phyloP scores from a whole-genome alignment of 2,888 invertebrate genomes.

The Metellina segmentata region DNA sequence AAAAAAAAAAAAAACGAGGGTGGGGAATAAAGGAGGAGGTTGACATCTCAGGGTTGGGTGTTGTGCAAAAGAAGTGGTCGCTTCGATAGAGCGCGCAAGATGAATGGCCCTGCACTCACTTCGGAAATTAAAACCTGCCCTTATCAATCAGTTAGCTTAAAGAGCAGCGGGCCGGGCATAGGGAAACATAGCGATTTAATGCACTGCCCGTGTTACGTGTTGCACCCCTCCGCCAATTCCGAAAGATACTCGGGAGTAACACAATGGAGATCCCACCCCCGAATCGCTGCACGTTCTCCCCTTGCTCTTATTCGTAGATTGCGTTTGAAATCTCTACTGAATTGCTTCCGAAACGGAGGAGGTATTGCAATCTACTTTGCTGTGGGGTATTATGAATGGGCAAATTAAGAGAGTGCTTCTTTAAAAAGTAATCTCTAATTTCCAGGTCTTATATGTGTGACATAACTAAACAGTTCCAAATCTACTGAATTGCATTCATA shows the following conservation, averaged over 20 bases:
- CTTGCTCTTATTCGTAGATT: background rate
- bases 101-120: constrained; percentile 68
- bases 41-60: constrained; percentile 31
- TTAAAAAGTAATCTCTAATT: no score
- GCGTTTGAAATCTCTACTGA: constrained; percentile 7
- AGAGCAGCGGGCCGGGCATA: constrained; percentile 19
- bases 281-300: constrained; percentile 16
- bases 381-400: no score
- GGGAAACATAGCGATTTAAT: constrained; percentile 71
- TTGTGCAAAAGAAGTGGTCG: constrained; percentile 60
- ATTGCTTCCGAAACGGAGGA: no score
- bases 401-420: no score
- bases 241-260: constrained; percentile 6
- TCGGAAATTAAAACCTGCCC: constrained; percentile 76
- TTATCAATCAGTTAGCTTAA: constrained; percentile 75
- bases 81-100: constrained; percentile 63
- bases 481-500: no score
- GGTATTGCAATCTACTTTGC: no score
- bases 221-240: constrained; percentile 21
- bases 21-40: constrained; percentile 30
- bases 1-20: background rate
- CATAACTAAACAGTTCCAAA: no score
- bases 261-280: constrained; percentile 45
- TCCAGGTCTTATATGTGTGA: no score
- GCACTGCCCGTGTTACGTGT: constrained; percentile 66